Base-by-base conservation (phyloP, 2,113 vertebrate species). In the Nothoprocta perdicaria region DNA sequence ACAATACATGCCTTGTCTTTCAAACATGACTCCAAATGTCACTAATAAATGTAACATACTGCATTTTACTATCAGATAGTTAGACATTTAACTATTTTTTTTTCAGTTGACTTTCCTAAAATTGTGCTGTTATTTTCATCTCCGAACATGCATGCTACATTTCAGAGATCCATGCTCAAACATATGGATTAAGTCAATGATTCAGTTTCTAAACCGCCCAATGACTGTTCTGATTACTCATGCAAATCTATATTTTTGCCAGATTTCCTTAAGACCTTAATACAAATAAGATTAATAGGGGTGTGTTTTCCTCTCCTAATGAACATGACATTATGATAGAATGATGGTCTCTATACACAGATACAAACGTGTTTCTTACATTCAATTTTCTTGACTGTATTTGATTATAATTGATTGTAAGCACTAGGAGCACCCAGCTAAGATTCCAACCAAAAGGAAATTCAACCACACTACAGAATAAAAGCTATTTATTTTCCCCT, bases 161-260 rank as follows among this genome's bases (percentile, higher is more conserved):
- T 84, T 92, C 46, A 90, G 76, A 93, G 89, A 83, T 80, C 52
- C 65, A 57, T 91, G 31, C 4, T 84, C 71, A 94, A 96, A 83
- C 71, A 93, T 84, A 60, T 75, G 82, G 94, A 97, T 93, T 48
- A 84, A 84, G 71, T 91, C 71, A 86, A 63, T 80, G 66, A 86
- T 88, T 96, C 94, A 45, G 38, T 95, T 94, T 93, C 83, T 88
- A 92, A 96, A 95, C 76, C 72, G 89, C 72, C 73, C 94, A 94
- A 88, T 95, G 82, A 91, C 68, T 89, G 58, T 90, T 95, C 88
- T 89, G 84, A 88, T 89, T 94, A 94, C 80, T 96, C 83, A 88
- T 87, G 65, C 57, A 95, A 96, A 95, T 75, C 76, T 86, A 75
- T 82, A 68, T 83, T 88, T 94, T 90, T 95, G 80, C 75, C 93